Percentiles rank a stretch among this genome's conserved stretches.
These are phyloP conservation scores for Cacoxenus indagator DNA, from an alignment of 2,888 invertebrate species.

Conservation along the genomic window DNA sequence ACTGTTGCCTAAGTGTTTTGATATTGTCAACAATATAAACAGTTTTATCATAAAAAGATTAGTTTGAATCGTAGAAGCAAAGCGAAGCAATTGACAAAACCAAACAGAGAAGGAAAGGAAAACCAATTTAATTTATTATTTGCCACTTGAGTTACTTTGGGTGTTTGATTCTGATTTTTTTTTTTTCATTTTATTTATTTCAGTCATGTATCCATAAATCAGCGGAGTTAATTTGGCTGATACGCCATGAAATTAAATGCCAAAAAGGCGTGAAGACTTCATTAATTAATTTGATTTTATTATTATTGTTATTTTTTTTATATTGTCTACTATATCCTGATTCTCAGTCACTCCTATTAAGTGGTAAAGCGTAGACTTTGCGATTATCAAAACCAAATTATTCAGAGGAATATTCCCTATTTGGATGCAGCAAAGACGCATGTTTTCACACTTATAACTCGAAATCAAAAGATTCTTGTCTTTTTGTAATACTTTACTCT, in stretches of 20 bases:
- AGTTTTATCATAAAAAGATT: constrained; percentile 64
- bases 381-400: no score
- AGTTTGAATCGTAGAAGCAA: constrained; percentile 25
- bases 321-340: no score
- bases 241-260: constrained; percentile 7
- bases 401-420: no score
- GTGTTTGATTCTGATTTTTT: not conserved
- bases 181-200: constrained; percentile 18
- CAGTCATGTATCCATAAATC: constrained; percentile 21
- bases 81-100: not conserved
- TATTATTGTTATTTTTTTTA: no score
- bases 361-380: no score
- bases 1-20: constrained; percentile 42
- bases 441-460: no score
- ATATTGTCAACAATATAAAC: constrained; percentile 55
- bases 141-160: constrained; percentile 4
- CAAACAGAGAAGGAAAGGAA: not conserved
- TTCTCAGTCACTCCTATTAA: no score
- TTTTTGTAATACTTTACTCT: no score
- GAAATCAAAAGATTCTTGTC: no score
- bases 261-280: no score
- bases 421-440: no score
- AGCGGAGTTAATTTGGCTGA: constrained; percentile 17
- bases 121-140: constrained; percentile 23
- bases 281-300: no score